These are phyloP conservation scores for Anaspis maculata DNA, from an alignment of 2,888 invertebrate genomes.

Conservation along the genomic window DNA sequence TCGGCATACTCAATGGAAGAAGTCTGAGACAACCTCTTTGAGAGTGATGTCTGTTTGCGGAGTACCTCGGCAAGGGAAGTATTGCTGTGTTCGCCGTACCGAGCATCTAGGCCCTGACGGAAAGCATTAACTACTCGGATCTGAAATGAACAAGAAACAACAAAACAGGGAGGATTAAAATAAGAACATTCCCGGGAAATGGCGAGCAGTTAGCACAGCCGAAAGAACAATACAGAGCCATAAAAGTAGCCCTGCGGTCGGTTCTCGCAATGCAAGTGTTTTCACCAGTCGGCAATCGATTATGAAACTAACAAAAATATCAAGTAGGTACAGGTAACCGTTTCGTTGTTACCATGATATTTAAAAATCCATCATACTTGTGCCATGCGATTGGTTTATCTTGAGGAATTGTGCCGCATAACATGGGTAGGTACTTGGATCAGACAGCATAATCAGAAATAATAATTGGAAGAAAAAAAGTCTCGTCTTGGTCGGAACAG, in stretches of 20 bases:
- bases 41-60: slow-evolving; percentile 87
- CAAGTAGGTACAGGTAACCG: too few relatives aligned
- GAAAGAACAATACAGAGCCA: slow-evolving; percentile 37
- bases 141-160: slow-evolving; percentile 60
- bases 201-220: slow-evolving; percentile 37
- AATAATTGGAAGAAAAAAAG: too few relatives aligned
- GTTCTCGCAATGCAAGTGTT: slow-evolving; percentile 25
- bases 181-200: slow-evolving; percentile 37
- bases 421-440: too few relatives aligned
- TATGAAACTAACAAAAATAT: too few relatives aligned
- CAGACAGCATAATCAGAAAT: too few relatives aligned
- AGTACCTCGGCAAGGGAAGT: slow-evolving; percentile 88
- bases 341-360: too few relatives aligned
- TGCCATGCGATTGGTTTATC: too few relatives aligned
- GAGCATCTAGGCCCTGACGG: slow-evolving; percentile 97
- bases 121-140: slow-evolving; percentile 99
- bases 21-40: slow-evolving; percentile 85
- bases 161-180: slow-evolving; percentile 45
- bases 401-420: too few relatives aligned
- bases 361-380: too few relatives aligned
- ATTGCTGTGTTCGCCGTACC: slow-evolving; percentile 86
- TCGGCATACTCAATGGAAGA: slow-evolving; percentile 89
- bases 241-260: slow-evolving; percentile 25
- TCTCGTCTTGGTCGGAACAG: too few relatives aligned
- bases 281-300: too few relatives aligned